Percentiles rank a stretch among this genome's conserved stretches.
These are phyloP conservation scores for Ormyrus thymus DNA, from an alignment of 2,888 invertebrate species.

Conservation along the genomic window DNA sequence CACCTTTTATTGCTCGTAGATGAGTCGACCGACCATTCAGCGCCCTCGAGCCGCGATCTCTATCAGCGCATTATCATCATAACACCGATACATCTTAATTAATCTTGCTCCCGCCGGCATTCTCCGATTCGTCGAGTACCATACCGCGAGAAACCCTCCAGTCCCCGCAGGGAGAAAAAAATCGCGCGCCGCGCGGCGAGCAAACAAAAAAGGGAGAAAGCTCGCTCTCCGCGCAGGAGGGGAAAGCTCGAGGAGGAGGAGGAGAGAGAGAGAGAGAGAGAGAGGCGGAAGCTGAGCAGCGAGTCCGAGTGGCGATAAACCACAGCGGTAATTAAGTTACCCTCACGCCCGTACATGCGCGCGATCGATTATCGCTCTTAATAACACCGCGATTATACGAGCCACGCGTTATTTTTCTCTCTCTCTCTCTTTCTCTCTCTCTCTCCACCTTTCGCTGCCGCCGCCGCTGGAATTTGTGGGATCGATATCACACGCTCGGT, in stretches of 20 bases:
- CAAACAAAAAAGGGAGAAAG: conserved; percentile 3
- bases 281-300: not conserved
- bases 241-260: not conserved
- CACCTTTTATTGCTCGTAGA: too few relatives aligned
- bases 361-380: conserved; percentile 41
- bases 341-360: not conserved
- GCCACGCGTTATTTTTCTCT: not conserved
- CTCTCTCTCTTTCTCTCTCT: not conserved
- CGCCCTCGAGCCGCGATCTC: too few relatives aligned
- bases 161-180: too few relatives aligned
- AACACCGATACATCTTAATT: too few relatives aligned
- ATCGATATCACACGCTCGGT: not conserved
- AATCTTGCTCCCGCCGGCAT: too few relatives aligned
- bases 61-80: too few relatives aligned
- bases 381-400: conserved; percentile 20
- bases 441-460: too few relatives aligned
- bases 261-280: not conserved
- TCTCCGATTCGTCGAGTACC: too few relatives aligned
- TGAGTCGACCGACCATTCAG: too few relatives aligned
- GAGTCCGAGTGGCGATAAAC: conserved; percentile 3
- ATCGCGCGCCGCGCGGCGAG: too few relatives aligned
- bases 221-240: not conserved
- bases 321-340: conserved; percentile 11
- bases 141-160: too few relatives aligned
- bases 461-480: not conserved